Percentiles rank a stretch among this genome's conserved stretches.
phyloP scores from a whole-genome alignment of 2,888 invertebrate species.

The Lottia gigantea region DNA sequence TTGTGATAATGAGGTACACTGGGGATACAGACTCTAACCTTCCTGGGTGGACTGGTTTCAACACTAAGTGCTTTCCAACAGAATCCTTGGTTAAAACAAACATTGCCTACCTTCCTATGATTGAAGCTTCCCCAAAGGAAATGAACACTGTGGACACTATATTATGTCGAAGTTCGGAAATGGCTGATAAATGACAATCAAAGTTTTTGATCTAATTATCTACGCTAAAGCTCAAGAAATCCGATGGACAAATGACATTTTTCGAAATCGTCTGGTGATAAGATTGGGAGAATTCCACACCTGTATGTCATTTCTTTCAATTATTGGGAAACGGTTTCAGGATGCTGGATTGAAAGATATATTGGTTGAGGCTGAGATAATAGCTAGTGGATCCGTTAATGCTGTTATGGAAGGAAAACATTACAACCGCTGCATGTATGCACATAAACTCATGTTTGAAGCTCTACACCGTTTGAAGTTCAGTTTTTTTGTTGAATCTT shows the following conservation, averaged over 20 bases:
- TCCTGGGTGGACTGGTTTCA: slow-evolving; percentile 23
- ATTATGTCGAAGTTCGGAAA: slow-evolving; percentile 12
- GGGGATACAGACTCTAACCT: not conserved
- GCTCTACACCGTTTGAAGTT: slow-evolving; percentile 16
- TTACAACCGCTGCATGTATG: slow-evolving; percentile 21
- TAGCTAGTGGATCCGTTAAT: slow-evolving; percentile 14
- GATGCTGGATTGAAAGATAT: slow-evolving; percentile 27
- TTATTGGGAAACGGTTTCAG: slow-evolving; percentile 21
- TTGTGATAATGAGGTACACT: not conserved
- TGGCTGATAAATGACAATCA: slow-evolving; percentile 20
- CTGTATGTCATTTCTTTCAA: slow-evolving; percentile 18
- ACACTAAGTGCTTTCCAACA: not conserved
- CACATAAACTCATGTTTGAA: slow-evolving; percentile 23
- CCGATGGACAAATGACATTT: slow-evolving; percentile 17
- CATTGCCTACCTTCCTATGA: not conserved
- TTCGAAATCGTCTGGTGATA: slow-evolving; percentile 10
- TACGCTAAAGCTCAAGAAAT: slow-evolving; percentile 27
- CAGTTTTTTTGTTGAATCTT: slow-evolving; percentile 10
- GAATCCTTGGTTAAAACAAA: not conserved
- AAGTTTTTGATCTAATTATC: slow-evolving; percentile 27
- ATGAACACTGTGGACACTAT: slow-evolving; percentile 12
- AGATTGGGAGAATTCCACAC: slow-evolving; percentile 26
- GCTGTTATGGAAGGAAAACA: slow-evolving; percentile 22
- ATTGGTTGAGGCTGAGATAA: slow-evolving; percentile 17
- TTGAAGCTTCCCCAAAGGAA: not conserved